phyloP scores from a whole-genome alignment of 2,797 vertebrate genomes.

The Aplochiton taeniatus region DNA sequence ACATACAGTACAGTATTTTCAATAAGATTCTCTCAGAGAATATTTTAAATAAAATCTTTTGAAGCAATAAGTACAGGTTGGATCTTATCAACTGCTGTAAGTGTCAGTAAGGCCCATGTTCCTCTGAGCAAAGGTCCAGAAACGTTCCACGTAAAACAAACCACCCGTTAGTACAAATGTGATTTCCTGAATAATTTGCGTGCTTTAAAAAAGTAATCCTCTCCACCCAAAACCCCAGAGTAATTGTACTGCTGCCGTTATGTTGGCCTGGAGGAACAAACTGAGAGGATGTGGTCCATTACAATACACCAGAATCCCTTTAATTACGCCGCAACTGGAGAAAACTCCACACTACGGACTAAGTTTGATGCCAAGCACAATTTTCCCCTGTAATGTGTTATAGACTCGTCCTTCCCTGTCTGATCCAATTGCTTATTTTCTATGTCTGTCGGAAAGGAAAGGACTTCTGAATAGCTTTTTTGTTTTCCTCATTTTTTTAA shows the following conservation, averaged over 20 bases:
- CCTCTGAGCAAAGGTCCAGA: conserved; percentile 28
- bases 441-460: conserved; percentile 55
- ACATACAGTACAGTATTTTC: background rate
- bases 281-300: conserved; percentile 95
- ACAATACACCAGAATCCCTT: conserved; percentile 81
- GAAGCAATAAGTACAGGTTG: background rate
- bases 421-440: conserved; percentile 78
- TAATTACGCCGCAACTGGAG: conserved; percentile 89
- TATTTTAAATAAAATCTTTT: conserved; percentile 12
- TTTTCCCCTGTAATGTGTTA: conserved; percentile 84
- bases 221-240: conserved; percentile 80
- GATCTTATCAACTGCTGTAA: background rate
- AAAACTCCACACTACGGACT: conserved; percentile 85
- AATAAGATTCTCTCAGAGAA: conserved; percentile 13
- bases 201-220: conserved; percentile 85
- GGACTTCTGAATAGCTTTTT: background rate
- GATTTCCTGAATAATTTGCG: conserved; percentile 75
- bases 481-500: background rate
- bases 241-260: conserved; percentile 80
- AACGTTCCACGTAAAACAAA: conserved; percentile 46
- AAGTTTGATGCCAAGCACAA: conserved; percentile 83
- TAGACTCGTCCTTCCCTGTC: conserved; percentile 78
- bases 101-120: background rate
- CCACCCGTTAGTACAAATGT: conserved; percentile 52
- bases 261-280: conserved; percentile 73